phyloP scores from a whole-genome alignment of 2,888 invertebrate species.

The Dorcus hopei region DNA sequence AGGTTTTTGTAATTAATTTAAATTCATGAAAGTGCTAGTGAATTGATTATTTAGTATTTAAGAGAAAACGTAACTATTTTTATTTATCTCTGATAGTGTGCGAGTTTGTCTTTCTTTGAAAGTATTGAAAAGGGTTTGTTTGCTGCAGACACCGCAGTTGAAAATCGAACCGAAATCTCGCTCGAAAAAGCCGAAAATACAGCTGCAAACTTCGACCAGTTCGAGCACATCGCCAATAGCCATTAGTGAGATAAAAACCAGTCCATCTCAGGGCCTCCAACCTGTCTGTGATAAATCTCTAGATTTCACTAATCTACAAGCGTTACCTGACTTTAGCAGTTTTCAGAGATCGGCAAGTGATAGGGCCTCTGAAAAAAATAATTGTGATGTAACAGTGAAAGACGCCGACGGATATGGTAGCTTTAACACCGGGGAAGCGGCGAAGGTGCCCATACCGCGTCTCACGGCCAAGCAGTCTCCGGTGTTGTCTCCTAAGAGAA shows the following conservation, averaged over 20 bases:
- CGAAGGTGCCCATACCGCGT: slow-evolving; percentile 42
- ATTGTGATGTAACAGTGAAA: background rate
- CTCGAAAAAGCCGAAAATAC: slow-evolving; percentile 25
- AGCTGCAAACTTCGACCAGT: slow-evolving; percentile 29
- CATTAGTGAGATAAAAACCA: slow-evolving; percentile 42
- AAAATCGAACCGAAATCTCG: slow-evolving; percentile 27
- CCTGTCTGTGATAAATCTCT: slow-evolving; percentile 48
- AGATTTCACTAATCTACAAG: slow-evolving; percentile 41
- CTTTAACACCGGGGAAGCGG: slow-evolving; percentile 5
- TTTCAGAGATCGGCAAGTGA: slow-evolving; percentile 39
- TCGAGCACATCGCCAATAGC: slow-evolving; percentile 54
- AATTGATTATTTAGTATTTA: no score
- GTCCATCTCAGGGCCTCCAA: slow-evolving; percentile 43
- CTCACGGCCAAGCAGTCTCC: slow-evolving; percentile 30
- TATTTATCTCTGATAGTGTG: no score
- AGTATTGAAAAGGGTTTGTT: background rate
- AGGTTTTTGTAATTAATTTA: no score
- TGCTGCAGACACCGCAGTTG: slow-evolving; percentile 12
- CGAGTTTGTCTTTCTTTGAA: background rate
- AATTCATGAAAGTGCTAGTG: no score
- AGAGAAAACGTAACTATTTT: no score
- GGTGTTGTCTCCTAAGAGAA: slow-evolving; percentile 26
- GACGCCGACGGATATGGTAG: background rate
- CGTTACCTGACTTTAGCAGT: slow-evolving; percentile 51
- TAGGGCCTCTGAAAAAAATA: slow-evolving; percentile 6